Evolutionary conservation across 2,797 vertebrate species (phyloP), one percentile per base, ranked within the genome.

Genomic region (Pteronotus mesoamericanus): DNA sequence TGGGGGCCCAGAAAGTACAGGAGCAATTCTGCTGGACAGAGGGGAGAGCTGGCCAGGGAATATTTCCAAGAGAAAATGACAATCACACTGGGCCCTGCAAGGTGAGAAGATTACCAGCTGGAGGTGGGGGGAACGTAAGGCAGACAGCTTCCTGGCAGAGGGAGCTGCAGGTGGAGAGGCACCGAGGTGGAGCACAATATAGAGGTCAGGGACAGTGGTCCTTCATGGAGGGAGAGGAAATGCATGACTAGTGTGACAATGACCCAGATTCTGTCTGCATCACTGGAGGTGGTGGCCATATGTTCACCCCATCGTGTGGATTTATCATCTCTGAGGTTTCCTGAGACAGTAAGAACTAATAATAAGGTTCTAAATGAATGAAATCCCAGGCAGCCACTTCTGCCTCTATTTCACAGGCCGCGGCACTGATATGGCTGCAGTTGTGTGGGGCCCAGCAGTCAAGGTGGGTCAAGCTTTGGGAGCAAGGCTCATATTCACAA

Each of bases 301-400:
- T 82, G 92, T 89, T 82, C 61, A 72, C 48, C 53, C 15, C 19
- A 64, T 9, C 21, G 32, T 1, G 0, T 18, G 34, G 78, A 77
- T 48, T 85, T 46, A 42, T 48, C 74, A 39, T 42, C 72, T 55
- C 82, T 75, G 66, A 89, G 24, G 46, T 75, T 48, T 68, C 68
- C 74, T 57, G n/a, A 93, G 66, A 86, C 64, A 55, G 44, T 79
- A 83, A 78, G 48, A 89, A 85, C 55, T 87, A 89, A 75, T 91
- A 77, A 93, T 86, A 69, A 93, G 26, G 37, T 46, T 79, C 84
- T 39, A 59, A 84, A 48, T 69, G n/a, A 95, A 71, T 71, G 51
- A 87, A 71, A 77, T 77, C 68, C 61, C 83, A 80, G 8, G 34
- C 11, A 77, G 72, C 44, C 71, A 71, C 59, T 87, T 88, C 64